These are phyloP conservation scores for Allacma fusca DNA, from an alignment of 2,888 invertebrate genomes.

Conservation along the genomic window DNA sequence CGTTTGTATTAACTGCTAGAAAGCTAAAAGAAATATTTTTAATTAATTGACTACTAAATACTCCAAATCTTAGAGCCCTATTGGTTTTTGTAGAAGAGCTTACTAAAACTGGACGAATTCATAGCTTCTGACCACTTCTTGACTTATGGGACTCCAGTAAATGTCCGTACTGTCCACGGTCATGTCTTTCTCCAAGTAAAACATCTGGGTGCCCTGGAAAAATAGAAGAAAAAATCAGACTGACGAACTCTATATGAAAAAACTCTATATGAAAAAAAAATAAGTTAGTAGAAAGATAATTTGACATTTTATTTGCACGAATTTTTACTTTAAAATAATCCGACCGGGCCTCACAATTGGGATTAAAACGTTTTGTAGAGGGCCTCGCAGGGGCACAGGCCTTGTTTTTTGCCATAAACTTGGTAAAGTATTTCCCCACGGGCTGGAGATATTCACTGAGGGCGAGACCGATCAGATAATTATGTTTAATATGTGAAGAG, in stretches of 20 bases:
- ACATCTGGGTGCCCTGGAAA: neutral
- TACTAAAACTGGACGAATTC: slow-evolving; percentile 6
- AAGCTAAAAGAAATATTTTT: slow-evolving; percentile 6
- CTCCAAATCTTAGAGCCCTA: neutral
- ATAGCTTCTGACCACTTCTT: neutral
- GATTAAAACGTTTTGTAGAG: neutral
- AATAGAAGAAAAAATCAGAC: too few relatives aligned
- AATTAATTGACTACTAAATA: too few relatives aligned
- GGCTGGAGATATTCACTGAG: neutral
- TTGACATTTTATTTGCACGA: too few relatives aligned
- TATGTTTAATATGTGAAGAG: neutral
- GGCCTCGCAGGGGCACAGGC: neutral
- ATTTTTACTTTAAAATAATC: neutral
- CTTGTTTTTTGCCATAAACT: neutral
- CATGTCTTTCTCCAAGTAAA: slow-evolving; percentile 3
- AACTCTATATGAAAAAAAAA: too few relatives aligned
- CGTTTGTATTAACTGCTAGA: neutral
- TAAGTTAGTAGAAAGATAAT: too few relatives aligned
- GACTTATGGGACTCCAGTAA: neutral
- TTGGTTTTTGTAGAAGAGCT: neutral
- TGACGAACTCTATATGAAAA: too few relatives aligned
- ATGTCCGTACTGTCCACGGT: neutral
- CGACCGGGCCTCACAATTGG: neutral
- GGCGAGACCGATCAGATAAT: neutral
- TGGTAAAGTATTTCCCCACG: neutral